A percentile compares a stretch with the other conserved stretches of the same genome.
phyloP scores from a whole-genome alignment of 2,797 vertebrate species.

The Acomys russatus region DNA sequence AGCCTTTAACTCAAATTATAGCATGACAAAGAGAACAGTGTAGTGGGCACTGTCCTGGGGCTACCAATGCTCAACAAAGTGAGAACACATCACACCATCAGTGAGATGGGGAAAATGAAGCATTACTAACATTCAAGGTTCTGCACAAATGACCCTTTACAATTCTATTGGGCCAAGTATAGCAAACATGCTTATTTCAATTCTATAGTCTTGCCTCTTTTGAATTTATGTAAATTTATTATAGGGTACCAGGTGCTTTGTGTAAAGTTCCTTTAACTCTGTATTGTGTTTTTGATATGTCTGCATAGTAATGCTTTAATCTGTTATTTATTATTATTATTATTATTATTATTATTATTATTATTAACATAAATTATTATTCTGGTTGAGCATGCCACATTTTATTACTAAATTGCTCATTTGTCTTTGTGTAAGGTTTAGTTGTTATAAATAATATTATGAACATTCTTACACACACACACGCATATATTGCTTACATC shows the following conservation, averaged over 20 bases:
- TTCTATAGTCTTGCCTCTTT: conserved; percentile 28
- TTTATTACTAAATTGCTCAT: conserved; percentile 13
- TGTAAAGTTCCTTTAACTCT: not conserved
- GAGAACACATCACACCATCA: not conserved
- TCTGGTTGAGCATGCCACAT: not conserved
- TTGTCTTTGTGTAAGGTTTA: conserved; percentile 17
- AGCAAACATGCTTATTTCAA: not conserved
- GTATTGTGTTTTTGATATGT: conserved; percentile 15
- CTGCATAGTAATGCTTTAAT: not conserved
- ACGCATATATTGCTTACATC: not conserved
- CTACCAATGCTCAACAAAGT: not conserved
- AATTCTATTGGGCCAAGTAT: not conserved
- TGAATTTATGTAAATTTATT: not conserved
- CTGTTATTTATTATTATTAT: conserved; percentile 42
- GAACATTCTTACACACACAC: not conserved
- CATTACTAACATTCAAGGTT: not conserved
- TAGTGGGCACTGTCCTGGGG: no score
- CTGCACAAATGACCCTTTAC: not conserved
- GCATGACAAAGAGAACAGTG: not conserved
- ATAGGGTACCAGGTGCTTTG: not conserved
- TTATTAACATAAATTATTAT: conserved; percentile 4
- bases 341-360: conserved; percentile 14
- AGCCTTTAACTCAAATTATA: conserved; percentile 9
- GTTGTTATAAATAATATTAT: conserved; percentile 10
- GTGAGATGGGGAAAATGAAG: not conserved